Conservation (phyloP, 1,140 invertebrate species). For the Ctenoplectra terminalis region DNA sequence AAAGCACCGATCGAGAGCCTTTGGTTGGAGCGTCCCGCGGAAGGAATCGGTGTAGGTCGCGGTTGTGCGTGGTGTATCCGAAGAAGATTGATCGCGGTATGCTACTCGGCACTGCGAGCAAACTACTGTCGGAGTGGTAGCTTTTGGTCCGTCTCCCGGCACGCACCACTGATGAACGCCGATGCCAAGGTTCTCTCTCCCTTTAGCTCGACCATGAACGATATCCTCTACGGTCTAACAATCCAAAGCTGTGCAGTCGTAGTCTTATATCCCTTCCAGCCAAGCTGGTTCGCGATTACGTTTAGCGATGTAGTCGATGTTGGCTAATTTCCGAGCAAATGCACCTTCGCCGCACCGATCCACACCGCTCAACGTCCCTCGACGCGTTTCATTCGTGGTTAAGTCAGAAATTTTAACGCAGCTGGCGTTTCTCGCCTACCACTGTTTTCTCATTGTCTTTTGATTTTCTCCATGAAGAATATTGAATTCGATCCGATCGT, state of each 20-base stretch:
- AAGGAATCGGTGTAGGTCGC: not conserved
- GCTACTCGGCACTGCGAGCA: not conserved
- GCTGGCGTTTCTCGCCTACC: not conserved
- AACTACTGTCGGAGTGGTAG: not conserved
- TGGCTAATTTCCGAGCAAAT: not conserved
- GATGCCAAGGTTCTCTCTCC: constrained; percentile 27
- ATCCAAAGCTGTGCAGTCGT: constrained; percentile 16
- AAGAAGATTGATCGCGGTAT: constrained; percentile 1
- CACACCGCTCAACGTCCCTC: not conserved
- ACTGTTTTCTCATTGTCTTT: not conserved
- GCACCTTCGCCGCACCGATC: not conserved
- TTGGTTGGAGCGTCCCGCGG: not conserved
- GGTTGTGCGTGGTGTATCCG: not conserved
- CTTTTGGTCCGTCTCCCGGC: constrained; percentile 3
- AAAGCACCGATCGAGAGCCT: not conserved
- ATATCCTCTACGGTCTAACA: constrained; percentile 30
- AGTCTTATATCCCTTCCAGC: constrained; percentile 42
- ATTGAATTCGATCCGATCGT: no score
- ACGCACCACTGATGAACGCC: constrained; percentile 15
- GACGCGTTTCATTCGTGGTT: not conserved
- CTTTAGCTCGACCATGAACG: constrained; percentile 15
- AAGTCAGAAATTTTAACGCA: not conserved
- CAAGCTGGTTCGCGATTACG: constrained; percentile 3
- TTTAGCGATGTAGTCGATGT: not conserved
- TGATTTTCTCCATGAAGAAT: not conserved